These are phyloP conservation scores for Alcis repandata DNA, from an alignment of 2,888 invertebrate species.

Conservation along the genomic window DNA sequence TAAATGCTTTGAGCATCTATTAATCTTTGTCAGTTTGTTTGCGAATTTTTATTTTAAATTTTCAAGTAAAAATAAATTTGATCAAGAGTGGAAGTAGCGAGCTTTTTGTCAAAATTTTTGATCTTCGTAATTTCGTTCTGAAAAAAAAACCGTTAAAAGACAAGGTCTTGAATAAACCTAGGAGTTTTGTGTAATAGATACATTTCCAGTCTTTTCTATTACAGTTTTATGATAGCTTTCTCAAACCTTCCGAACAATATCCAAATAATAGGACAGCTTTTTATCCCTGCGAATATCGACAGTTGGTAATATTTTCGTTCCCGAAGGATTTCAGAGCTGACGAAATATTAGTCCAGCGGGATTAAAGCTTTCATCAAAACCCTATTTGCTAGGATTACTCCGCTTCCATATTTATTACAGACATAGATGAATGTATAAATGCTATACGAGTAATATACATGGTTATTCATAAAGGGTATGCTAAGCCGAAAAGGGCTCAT, in stretches of 20 bases:
- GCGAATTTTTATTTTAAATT: not conserved
- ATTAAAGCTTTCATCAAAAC: slow-evolving; percentile 32
- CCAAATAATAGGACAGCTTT: slow-evolving; percentile 4
- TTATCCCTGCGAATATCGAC: slow-evolving; percentile 25
- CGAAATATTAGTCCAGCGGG: slow-evolving; percentile 30
- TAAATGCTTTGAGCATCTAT: slow-evolving; percentile 1
- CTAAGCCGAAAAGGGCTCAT: too few species aligned
- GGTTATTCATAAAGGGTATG: too few species aligned
- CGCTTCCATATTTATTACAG: slow-evolving; percentile 24
- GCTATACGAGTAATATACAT: not conserved
- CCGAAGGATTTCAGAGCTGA: slow-evolving; percentile 20
- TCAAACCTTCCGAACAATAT: not conserved
- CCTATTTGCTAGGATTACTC: slow-evolving; percentile 19
- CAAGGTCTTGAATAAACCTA: not conserved
- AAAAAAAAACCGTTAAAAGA: not conserved
- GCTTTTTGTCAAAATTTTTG: not conserved
- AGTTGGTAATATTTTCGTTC: slow-evolving; percentile 27
- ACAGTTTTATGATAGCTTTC: too few species aligned
- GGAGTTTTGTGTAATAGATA: not conserved
- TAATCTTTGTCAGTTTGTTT: slow-evolving; percentile 13
- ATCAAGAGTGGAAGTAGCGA: not conserved
- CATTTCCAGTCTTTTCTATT: too few species aligned
- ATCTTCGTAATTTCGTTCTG: not conserved
- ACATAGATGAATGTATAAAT: too few species aligned
- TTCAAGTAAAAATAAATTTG: not conserved